These are phyloP conservation scores for Sus cebifrons DNA, from an alignment of 2,797 vertebrate genomes.

Conservation along the genomic window DNA sequence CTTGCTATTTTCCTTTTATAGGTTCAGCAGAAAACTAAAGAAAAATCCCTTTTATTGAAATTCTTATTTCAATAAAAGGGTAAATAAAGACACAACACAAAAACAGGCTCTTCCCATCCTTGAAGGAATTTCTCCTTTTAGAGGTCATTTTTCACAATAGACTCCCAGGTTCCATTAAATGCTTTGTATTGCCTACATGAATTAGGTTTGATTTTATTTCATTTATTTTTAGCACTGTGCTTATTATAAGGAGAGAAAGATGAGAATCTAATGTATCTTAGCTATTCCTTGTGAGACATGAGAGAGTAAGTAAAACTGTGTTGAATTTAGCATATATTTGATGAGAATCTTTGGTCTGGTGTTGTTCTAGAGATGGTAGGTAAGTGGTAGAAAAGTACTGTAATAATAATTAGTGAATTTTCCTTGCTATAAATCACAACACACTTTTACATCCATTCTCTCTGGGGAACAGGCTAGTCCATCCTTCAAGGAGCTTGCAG, in stretches of 20 bases:
- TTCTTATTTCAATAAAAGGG: too few species aligned
- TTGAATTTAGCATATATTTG: slow-evolving; percentile 49
- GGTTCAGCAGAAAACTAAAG: background rate
- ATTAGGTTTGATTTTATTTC: slow-evolving; percentile 31
- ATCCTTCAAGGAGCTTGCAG: background rate
- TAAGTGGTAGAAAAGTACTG: background rate
- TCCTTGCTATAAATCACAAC: background rate
- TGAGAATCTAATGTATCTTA: background rate
- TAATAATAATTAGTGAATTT: background rate
- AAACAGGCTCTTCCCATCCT: background rate
- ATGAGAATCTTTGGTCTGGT: background rate
- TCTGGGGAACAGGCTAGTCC: background rate
- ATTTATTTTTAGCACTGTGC: background rate
- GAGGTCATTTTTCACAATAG: background rate
- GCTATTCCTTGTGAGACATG: background rate
- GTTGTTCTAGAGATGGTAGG: background rate
- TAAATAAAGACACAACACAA: background rate
- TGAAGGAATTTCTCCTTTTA: background rate
- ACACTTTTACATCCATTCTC: background rate
- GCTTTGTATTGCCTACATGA: background rate
- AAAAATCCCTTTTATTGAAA: background rate
- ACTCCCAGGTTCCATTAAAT: slow-evolving; percentile 33
- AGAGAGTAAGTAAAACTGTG: slow-evolving; percentile 8
- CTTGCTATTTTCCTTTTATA: background rate
- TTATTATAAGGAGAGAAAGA: background rate